Evolutionary conservation across 2,888 invertebrate genomes (phyloP), one percentile per base, ranked within the genome.

Genomic region (Dione juno): DNA sequence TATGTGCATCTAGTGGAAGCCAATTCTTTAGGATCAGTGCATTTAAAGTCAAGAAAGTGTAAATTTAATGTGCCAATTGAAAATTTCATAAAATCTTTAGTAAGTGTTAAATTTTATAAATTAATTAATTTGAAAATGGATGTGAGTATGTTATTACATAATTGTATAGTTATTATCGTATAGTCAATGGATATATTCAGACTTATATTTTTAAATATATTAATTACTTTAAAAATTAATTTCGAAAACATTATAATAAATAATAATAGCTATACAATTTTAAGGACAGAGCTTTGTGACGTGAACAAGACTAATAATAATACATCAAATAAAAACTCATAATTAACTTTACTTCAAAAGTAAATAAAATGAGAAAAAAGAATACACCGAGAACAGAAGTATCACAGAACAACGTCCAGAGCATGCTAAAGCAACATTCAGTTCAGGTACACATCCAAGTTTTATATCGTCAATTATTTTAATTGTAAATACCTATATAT

Each of bases 1-100:
- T 68, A 65, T 75, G 84, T 90, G 91, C 89, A 83, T 78, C 87
- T 88, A 89, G 84, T 81, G 85, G 86, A 90, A 89, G 90, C 88
- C 88, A 89, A 89, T 87, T 88, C 83, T 88, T 88, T 85, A 87
- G 86, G 85, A 75, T 80, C 75, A 58, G 85, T 87, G 85, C 85
- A 72, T 77, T 77, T 77, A 73, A 61, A 61, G 14, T 61, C 57
- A 66, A 65, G 50, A 69, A 43, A 69, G 74, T 68, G 67, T 75
- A 73, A 77, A 79, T 76, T 82, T 80, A 69, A 77, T 50, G 77
- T 88, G 85, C 82, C 82, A 85, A 85, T 77, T 72, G 64, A 64
- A 71, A 67, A 67, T 70, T 45, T 71, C 75, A 73, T 73, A 58
- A 52, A 50, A 57, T 58, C 21, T 71, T 74, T 72, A 28, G 77